phyloP scores from a whole-genome alignment of 1,140 invertebrate genomes.

The Spodoptera litura region DNA sequence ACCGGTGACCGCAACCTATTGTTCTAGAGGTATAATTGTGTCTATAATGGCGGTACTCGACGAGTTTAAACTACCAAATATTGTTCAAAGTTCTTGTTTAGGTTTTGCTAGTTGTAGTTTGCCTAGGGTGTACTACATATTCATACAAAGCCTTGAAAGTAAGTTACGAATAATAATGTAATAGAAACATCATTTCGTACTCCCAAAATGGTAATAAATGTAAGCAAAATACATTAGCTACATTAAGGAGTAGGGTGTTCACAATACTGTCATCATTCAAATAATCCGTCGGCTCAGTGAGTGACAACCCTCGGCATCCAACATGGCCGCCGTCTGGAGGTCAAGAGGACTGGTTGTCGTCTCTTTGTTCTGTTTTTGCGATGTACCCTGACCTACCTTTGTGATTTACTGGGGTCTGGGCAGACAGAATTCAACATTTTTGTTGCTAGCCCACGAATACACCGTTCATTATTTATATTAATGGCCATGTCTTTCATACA shows the following conservation, averaged over 20 bases:
- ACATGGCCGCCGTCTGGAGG: slow-evolving; percentile 65
- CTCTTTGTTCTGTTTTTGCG: slow-evolving; percentile 55
- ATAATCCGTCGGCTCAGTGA: slow-evolving; percentile 15
- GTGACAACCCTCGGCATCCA: slow-evolving; percentile 36
- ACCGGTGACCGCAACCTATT: no score
- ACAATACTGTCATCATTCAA: slow-evolving; percentile 29
- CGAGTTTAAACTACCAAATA: no score
- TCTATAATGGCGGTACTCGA: no score
- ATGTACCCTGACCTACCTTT: slow-evolving; percentile 68
- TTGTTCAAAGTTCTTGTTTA: no score
- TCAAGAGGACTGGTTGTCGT: slow-evolving; percentile 60
- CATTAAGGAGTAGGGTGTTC: neutral
- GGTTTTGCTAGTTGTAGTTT: no score
- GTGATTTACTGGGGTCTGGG: slow-evolving; percentile 59
- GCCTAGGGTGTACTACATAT: no score
- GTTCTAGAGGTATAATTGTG: no score
- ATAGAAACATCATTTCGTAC: slow-evolving; percentile 14
- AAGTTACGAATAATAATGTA: neutral
- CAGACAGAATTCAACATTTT: neutral
- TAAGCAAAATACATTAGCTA: neutral
- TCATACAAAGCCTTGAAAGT: no score
- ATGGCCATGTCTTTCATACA: neutral
- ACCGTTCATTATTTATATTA: neutral
- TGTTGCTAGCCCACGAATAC: slow-evolving; percentile 20
- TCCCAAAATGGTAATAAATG: neutral